phyloP scores from a whole-genome alignment of 2,113 vertebrate species.

The Cavia aperea region DNA sequence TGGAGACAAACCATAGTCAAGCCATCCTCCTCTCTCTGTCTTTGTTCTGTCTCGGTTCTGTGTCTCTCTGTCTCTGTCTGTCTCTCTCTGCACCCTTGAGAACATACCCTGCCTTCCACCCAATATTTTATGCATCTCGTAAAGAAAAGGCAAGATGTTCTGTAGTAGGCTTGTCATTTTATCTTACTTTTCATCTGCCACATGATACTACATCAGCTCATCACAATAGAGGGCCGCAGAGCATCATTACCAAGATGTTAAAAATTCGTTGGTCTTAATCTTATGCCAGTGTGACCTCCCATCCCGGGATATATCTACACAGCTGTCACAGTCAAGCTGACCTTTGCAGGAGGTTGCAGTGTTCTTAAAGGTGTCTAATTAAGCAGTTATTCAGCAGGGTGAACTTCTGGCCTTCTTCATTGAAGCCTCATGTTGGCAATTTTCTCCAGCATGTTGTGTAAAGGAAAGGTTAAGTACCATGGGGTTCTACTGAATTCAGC shows the following conservation, averaged over 20 bases:
- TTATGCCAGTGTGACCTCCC: neutral
- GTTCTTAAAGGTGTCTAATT: constrained; percentile 62
- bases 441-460: neutral
- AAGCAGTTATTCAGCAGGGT: constrained; percentile 54
- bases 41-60: neutral
- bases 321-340: constrained; percentile 42
- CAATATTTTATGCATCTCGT: neutral
- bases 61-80: neutral
- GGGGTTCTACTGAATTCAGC: neutral
- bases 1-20: neutral
- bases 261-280: constrained; percentile 7
- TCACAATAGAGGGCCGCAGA: neutral
- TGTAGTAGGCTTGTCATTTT: neutral
- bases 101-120: neutral
- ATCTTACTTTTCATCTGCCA: neutral
- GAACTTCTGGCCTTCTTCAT: constrained; percentile 53
- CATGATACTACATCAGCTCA: neutral
- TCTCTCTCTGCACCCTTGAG: neutral
- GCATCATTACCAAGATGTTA: constrained; percentile 46
- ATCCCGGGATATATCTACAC: neutral
- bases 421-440: neutral
- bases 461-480: constrained; percentile 43
- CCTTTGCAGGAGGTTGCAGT: constrained; percentile 30
- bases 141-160: neutral
- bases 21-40: too few relatives aligned